Conservation (phyloP, 2,888 invertebrate species). For the Linnaemya tessellans region DNA sequence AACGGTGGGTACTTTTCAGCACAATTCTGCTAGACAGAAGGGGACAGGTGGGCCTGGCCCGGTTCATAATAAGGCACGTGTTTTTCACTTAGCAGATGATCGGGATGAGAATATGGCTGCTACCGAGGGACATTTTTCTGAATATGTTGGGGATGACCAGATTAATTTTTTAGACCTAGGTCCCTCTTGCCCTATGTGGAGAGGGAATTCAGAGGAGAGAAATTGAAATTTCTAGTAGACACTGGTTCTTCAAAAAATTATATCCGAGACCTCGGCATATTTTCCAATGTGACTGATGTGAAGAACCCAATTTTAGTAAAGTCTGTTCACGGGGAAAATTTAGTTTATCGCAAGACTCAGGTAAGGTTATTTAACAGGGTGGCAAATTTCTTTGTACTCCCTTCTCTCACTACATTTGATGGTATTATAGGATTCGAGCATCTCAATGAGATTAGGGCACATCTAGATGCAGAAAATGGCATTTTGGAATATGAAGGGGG, state of each 20-base stretch:
- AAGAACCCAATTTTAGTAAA: not conserved
- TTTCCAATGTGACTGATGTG: not conserved
- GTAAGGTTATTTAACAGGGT: constrained; percentile 6
- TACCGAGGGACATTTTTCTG: not conserved
- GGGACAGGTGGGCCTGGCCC: too few species aligned
- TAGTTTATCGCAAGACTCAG: not conserved
- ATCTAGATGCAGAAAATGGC: constrained; percentile 7
- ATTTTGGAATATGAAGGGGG: constrained; percentile 14
- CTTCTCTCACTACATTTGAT: constrained; percentile 23
- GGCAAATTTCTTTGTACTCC: constrained; percentile 10
- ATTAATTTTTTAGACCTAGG: constrained; percentile 26
- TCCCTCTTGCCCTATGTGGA: constrained; percentile 29
- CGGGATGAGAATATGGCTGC: not conserved
- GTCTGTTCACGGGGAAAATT: not conserved
- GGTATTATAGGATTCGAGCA: constrained; percentile 31
- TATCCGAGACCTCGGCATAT: not conserved
- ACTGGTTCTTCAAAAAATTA: constrained; percentile 31
- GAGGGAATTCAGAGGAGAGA: constrained; percentile 7
- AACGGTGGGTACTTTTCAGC: not conserved
- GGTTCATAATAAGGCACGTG: too few species aligned
- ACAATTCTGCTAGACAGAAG: not conserved
- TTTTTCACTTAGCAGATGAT: constrained; percentile 4
- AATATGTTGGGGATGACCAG: not conserved
- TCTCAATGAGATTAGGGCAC: constrained; percentile 21
- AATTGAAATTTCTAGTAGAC: constrained; percentile 12